Base-by-base conservation (phyloP, 2,888 invertebrate species). In the Hypsopygia costalis region DNA sequence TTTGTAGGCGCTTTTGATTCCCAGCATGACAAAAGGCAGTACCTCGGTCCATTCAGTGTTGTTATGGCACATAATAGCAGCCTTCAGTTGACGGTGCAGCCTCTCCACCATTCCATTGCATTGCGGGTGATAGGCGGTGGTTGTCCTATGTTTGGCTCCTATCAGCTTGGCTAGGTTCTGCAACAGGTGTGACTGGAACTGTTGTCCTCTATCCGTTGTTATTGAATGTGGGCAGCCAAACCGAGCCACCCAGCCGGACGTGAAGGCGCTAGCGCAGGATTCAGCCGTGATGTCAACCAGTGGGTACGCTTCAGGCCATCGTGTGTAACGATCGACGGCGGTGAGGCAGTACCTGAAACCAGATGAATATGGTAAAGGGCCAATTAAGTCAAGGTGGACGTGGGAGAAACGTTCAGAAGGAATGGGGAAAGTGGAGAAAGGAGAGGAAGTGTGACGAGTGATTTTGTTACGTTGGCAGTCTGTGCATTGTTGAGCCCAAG, bases 321-420 rank as follows among this genome's bases (percentile, higher is more conserved):
- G 47, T 0, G 75, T 64, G 36, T 52, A 63, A 3, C 65, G 32
- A 38, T 71, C 65, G n/a, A 69, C 47, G 5, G 51, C 46, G 0
- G 75, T 77, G 1, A 79, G 55, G 11, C 61, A 54, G 42, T 77
- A 78, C 2, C 50, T 44, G 36, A 44, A 61, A 6, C 60, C 67
- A 8, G 54, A 27, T 0, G 58, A 58, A 1, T 40, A 5, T 10
- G 77, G 71, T 6, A 81, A 44, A 0, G 79, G 79, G 1, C 77
- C 77, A 1, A 87, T 62, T 4, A 87, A 51, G 49, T 86, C 78
- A 1, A 85, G 55, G 49, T 83, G 77, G 3, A 81, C 54, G 41
- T 78, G 74, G 1, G 55, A 44, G 48, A 85, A 79, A 11, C 75
- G 49, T 5, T 33, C 36, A 10, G 48, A 46, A 1, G 63, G 55